Conservation (phyloP, 2,797 vertebrate genomes). For the Tiaroga cobitis region DNA sequence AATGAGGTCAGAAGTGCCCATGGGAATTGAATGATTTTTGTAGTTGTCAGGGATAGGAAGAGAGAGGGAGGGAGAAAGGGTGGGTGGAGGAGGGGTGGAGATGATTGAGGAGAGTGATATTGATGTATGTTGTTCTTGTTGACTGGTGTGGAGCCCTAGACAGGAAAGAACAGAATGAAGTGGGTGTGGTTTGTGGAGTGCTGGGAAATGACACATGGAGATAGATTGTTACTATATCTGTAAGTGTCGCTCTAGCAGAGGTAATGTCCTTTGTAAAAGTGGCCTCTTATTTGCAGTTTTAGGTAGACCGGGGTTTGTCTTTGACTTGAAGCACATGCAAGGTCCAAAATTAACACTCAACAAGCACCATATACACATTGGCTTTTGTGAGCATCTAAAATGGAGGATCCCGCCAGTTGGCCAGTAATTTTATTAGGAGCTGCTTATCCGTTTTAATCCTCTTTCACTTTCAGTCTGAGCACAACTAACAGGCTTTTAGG, state of each 20-base stretch:
- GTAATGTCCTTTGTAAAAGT: conserved; percentile 23
- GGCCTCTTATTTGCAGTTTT: conserved; percentile 11
- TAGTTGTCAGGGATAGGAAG: conserved; percentile 48
- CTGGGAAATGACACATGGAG: conserved; percentile 26
- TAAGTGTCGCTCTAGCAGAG: background rate
- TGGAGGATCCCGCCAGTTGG: background rate
- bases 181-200: conserved; percentile 13
- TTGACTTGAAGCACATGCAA: background rate
- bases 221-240: conserved; percentile 14
- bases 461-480: conserved; percentile 36
- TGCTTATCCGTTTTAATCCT: conserved; percentile 48
- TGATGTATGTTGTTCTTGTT: conserved; percentile 56
- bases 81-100: conserved; percentile 26
- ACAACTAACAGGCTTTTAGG: conserved; percentile 24
- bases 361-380: background rate
- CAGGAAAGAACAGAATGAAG: conserved; percentile 43
- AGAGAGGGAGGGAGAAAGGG: conserved; percentile 14
- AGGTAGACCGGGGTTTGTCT: background rate
- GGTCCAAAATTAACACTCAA: background rate
- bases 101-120: conserved; percentile 39
- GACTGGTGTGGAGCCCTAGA: conserved; percentile 29
- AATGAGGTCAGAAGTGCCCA: conserved; percentile 80
- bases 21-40: conserved; percentile 68
- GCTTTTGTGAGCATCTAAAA: background rate
- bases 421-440: conserved; percentile 11